These are phyloP conservation scores for Notothenia coriiceps DNA, from an alignment of 2,113 vertebrate species.

Conservation along the genomic window DNA sequence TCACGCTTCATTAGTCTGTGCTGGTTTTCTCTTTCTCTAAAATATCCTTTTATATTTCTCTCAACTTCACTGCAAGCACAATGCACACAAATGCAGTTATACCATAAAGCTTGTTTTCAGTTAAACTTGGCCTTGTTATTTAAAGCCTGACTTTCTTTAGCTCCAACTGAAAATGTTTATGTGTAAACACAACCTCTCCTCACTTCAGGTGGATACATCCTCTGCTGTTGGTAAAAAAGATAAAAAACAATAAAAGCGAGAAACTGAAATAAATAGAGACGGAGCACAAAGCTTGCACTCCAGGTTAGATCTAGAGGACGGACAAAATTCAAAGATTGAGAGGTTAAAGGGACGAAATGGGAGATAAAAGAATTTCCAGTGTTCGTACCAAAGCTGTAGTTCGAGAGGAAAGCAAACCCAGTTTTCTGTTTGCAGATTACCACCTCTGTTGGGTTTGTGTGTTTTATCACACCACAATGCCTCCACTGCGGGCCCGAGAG, in stretches of 20 bases:
- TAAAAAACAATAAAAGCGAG: constrained; percentile 16
- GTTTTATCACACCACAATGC: constrained; percentile 36
- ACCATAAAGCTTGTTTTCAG: constrained; percentile 30
- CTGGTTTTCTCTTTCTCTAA: constrained; percentile 11
- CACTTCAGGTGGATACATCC: constrained; percentile 1
- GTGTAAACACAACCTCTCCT: background rate
- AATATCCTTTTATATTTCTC: background rate
- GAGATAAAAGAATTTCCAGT: constrained; percentile 26
- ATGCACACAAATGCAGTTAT: constrained; percentile 21
- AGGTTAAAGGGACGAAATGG: constrained; percentile 42
- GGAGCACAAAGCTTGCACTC: constrained; percentile 5
- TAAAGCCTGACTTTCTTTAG: constrained; percentile 23
- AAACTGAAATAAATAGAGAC: constrained; percentile 35
- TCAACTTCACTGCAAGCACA: constrained; percentile 10
- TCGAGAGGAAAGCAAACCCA: constrained; percentile 25
- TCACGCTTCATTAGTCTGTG: constrained; percentile 58
- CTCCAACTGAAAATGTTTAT: constrained; percentile 40
- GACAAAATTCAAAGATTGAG: constrained; percentile 28
- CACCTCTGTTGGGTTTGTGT: constrained; percentile 11
- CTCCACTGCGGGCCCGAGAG: constrained; percentile 13
- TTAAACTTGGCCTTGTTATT: constrained; percentile 45
- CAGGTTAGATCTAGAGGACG: constrained; percentile 5
- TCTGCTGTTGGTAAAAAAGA: constrained; percentile 31
- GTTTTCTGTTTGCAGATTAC: constrained; percentile 44
- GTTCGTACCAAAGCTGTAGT: constrained; percentile 23